Base-by-base conservation (phyloP, 2,888 invertebrate species). In the Agrenia bidenticulata region DNA sequence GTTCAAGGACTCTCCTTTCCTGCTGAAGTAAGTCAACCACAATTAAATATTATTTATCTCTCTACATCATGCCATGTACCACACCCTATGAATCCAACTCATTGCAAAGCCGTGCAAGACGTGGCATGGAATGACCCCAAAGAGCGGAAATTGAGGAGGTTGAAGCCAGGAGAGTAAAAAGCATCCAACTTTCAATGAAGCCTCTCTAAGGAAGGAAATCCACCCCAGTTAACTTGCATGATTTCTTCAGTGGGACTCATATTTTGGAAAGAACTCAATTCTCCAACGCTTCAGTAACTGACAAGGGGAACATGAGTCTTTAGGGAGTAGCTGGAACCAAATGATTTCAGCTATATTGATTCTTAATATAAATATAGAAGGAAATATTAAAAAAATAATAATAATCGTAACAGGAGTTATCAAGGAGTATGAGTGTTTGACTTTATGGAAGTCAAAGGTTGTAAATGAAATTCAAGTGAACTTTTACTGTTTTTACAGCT, bases 1-100 rank as follows among this genome's bases (percentile, higher is more conserved):
- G 92, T 99, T 73, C 93, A 94, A 77, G 92, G 94, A 70, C 90
- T 94, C 78, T 88, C 93, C 50, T 99, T 98, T 81, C 97, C 98
- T 26, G 97, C 94, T 64, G 99, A 99, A 88, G 97, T 98, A 79
- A 86, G 86, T 81, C 45, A 45, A 15, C 5, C 21, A 39, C 11
- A 11, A 39, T 39, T 39, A 39, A 39, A 15, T 39, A 39, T 39
- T 13, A 15, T 15, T 39, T 39, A 15, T 39, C 15, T 15, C 41
- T 15, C 11, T 39, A 39, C 15, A 13, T 11, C 11, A 39, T 39
- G n/a, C n/a, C n/a, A n/a, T n/a, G n/a, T n/a, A n/a, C n/a, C n/a
- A n/a, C n/a, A n/a, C n/a, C n/a, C n/a, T n/a, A n/a, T n/a, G n/a
- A n/a, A 39, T 39, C 39, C 39, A 39, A 39, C 15, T 50, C 21